Evolutionary conservation across 2,113 vertebrate species (phyloP), one percentile per base, ranked within the genome.

Genomic region (Cephalopterus ornatus): DNA sequence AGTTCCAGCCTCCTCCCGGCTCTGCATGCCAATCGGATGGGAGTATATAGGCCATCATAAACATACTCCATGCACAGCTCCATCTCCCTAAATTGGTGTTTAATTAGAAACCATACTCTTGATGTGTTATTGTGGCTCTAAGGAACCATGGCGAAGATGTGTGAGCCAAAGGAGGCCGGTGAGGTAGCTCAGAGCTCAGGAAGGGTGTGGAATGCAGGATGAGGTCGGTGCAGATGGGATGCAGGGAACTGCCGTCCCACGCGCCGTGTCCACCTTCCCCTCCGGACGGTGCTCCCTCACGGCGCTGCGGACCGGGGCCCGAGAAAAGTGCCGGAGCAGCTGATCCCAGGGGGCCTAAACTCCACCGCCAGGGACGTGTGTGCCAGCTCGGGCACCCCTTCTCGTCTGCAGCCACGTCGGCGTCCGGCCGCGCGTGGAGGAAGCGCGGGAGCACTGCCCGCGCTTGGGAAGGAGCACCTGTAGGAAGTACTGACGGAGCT

Each of bases 331-430:
- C 47, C 47, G 47, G 47, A 11, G 47, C 47, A 23, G 47, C 47
- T 23, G 22, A 47, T 47, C 47, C 22, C 22, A 20, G 21, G 46
- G 46, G 21, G 21, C 7, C 26, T 42, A 42, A 42, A 80, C 65
- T 47, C 37, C 44, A 37, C 53, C 1, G 4, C 3, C 44, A 18
- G n/a, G 44, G 28, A 50, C 1, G 1, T 6, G 8, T 6, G 44
- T 33, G 27, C 26, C 65, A 39, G 14, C 39, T 24, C 0, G 2
- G 68, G 65, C 28, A 10, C 30, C 32, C 53, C 14, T 41, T 23
- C 41, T 11, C 6, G 1, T 61, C 52, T 3, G 24, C 44, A 22
- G 28, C 0, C 0, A 14, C 12, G 5, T 1, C 1, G 2, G 28
- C 1, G 44, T 27, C 53, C 4, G 5, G 8, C 35, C 14, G 44